These are phyloP conservation scores for Megaleporinus macrocephalus DNA, from an alignment of 2,113 vertebrate species.

Conservation along the genomic window DNA sequence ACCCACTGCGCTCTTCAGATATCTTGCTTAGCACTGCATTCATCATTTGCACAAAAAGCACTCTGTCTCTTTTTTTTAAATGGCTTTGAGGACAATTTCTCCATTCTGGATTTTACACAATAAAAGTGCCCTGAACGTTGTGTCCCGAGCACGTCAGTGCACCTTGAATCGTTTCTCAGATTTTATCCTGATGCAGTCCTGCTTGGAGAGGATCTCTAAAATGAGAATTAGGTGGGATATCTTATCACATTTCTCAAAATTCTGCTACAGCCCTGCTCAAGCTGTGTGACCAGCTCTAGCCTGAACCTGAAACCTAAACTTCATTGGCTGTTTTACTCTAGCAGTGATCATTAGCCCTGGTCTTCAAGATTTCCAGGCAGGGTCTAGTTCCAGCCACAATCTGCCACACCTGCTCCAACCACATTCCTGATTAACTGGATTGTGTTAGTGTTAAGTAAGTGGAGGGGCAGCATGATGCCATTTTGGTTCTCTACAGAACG, in stretches of 20 bases:
- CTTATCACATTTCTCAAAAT: neutral
- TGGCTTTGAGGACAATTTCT: conserved; percentile 33
- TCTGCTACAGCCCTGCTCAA: too few relatives aligned
- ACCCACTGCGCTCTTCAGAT: neutral
- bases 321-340: too few relatives aligned
- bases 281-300: too few relatives aligned
- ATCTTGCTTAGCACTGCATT: conserved; percentile 44
- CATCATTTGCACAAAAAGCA: conserved; percentile 39
- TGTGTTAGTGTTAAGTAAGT: too few relatives aligned
- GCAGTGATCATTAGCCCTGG: too few relatives aligned
- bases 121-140: neutral
- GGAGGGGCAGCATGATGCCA: too few relatives aligned
- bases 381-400: too few relatives aligned
- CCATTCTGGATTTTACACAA: conserved; percentile 23
- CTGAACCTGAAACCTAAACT: too few relatives aligned
- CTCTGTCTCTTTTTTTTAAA: conserved; percentile 26
- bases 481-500: too few relatives aligned
- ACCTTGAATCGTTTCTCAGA: neutral
- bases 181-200: neutral
- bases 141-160: conserved; percentile 10
- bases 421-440: too few relatives aligned
- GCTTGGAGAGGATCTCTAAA: neutral
- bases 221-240: neutral
- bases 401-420: too few relatives aligned
- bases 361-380: too few relatives aligned